Percentiles rank a stretch among this genome's conserved stretches.
Conservation (phyloP, 2,888 invertebrate genomes). For the Hermodice carunculata region DNA sequence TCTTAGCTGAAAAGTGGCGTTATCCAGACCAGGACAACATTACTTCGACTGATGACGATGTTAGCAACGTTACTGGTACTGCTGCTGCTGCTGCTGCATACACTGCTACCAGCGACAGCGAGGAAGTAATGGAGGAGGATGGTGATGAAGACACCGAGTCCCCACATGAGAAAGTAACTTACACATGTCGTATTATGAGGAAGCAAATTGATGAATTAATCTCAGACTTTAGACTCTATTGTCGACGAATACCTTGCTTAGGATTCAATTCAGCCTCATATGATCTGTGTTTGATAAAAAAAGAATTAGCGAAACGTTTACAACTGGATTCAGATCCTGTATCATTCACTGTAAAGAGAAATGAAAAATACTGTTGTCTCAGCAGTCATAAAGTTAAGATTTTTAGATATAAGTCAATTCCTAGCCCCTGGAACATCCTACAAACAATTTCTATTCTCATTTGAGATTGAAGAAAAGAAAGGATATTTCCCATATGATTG, state of each 20-base stretch:
- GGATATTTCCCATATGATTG: constrained; percentile 13
- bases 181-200: too few species aligned
- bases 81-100: too few species aligned
- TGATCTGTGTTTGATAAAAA: constrained; percentile 6
- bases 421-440: constrained; percentile 1
- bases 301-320: constrained; percentile 1
- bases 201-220: too few species aligned
- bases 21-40: too few species aligned
- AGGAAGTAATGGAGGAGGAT: neutral
- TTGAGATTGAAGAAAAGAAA: neutral
- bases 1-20: neutral
- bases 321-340: neutral
- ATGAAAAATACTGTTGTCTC: neutral
- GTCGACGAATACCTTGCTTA: neutral
- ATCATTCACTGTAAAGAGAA: neutral
- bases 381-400: neutral
- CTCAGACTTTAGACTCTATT: too few species aligned
- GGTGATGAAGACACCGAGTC: neutral
- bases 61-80: too few species aligned
- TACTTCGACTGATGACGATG: too few species aligned
- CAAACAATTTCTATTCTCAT: constrained; percentile 1
- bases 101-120: too few species aligned
- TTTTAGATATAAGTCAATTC: neutral
- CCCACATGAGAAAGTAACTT: too few species aligned
- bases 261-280: neutral